Evolutionary conservation across 2,888 invertebrate species (phyloP).

Genomic region (Eurois occulta): DNA sequence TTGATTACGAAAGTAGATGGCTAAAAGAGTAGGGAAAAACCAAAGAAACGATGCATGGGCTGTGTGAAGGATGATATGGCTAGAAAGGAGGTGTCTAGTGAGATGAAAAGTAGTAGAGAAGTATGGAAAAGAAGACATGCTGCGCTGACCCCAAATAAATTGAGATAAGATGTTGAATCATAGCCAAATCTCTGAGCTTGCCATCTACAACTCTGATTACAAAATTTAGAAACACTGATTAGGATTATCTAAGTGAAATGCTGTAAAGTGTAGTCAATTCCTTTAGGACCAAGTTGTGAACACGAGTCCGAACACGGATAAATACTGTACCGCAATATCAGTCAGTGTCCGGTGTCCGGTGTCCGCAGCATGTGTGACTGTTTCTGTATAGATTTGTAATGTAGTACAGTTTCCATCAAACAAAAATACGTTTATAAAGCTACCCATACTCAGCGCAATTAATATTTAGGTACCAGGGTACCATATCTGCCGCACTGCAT

Average conservation of each 20-base stretch:
- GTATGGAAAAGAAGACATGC: no score
- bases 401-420: background rate
- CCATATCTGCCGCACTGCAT: conserved; percentile 46
- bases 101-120: no score
- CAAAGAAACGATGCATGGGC: no score
- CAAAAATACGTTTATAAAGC: background rate
- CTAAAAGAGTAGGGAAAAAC: no score
- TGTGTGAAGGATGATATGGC: no score
- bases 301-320: background rate
- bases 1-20: background rate
- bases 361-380: background rate
- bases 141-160: no score
- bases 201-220: background rate
- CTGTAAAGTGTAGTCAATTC: background rate
- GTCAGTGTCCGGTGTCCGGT: background rate
- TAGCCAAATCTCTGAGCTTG: background rate
- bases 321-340: background rate
- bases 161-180: background rate
- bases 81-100: no score
- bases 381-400: background rate
- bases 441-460: background rate
- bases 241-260: background rate
- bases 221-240: background rate
- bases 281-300: background rate
- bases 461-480: conserved; percentile 33